Conservation (phyloP, 2,888 invertebrate species). For the Lissocephala sabroskyi region DNA sequence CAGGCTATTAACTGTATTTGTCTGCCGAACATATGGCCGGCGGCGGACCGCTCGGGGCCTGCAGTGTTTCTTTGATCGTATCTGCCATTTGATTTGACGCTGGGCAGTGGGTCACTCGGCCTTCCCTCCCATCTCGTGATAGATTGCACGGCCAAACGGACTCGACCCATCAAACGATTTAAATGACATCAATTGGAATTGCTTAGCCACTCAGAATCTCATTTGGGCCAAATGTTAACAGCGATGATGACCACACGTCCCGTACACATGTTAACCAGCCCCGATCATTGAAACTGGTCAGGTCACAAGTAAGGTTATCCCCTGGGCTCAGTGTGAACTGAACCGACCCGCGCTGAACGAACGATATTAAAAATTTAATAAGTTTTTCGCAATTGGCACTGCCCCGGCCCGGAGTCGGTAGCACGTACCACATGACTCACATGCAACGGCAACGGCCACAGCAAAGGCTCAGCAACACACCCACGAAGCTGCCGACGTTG, state of each 20-base stretch:
- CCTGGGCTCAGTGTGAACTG: conserved; percentile 29
- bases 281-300: neutral
- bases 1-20: conserved; percentile 38
- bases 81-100: conserved; percentile 42
- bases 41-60: conserved; percentile 27
- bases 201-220: conserved; percentile 46
- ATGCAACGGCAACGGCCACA: conserved; percentile 9
- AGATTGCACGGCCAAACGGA: too few species aligned
- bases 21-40: conserved; percentile 45
- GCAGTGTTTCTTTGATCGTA: conserved; percentile 53
- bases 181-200: conserved; percentile 31
- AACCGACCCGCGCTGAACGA: neutral
- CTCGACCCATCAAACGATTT: conserved; percentile 6
- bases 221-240: conserved; percentile 40
- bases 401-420: too few species aligned
- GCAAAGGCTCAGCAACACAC: conserved; percentile 18
- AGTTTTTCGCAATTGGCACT: conserved; percentile 30
- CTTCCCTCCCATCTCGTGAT: neutral
- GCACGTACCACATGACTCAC: conserved; percentile 55
- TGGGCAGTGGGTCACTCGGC: conserved; percentile 45
- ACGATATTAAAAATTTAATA: conserved; percentile 45
- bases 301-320: conserved; percentile 5
- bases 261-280: conserved; percentile 35
- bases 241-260: conserved; percentile 47
- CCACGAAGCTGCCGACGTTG: conserved; percentile 11